phyloP scores from a whole-genome alignment of 1,140 invertebrate genomes.

The Drosophila orena region DNA sequence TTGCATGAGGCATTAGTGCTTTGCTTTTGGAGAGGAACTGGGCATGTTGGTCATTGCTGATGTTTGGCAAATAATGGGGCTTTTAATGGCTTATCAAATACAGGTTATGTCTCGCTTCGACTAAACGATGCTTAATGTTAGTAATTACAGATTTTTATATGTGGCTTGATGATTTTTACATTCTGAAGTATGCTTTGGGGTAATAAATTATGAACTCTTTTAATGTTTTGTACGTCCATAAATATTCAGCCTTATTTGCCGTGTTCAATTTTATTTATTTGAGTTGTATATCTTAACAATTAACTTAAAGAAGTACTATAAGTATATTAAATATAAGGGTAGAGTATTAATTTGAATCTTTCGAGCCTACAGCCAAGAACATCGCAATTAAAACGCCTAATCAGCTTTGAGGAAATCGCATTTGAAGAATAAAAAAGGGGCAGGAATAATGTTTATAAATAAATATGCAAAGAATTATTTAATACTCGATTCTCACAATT shows the following conservation, averaged over 20 bases:
- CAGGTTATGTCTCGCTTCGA: conserved; percentile 1
- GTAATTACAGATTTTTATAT: conserved; percentile 8
- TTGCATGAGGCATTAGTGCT: conserved; percentile 25
- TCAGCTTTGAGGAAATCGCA: conserved; percentile 71
- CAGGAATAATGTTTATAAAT: conserved; percentile 62
- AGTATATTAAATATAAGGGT: too few species aligned
- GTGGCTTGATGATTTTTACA: conserved; percentile 4
- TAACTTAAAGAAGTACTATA: too few species aligned
- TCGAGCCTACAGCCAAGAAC: conserved; percentile 26
- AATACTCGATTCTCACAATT: conserved; percentile 80
- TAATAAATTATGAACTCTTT: conserved; percentile 1
- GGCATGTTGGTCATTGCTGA: conserved; percentile 34
- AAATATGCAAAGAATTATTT: conserved; percentile 83
- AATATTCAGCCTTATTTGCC: too few species aligned
- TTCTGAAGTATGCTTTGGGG: neutral
- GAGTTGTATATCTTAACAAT: too few species aligned
- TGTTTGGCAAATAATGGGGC: conserved; percentile 26
- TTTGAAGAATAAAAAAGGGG: conserved; percentile 38
- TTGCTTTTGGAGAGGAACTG: conserved; percentile 13
- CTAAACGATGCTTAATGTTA: conserved; percentile 14
- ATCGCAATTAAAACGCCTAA: conserved; percentile 50
- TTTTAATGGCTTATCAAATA: conserved; percentile 29
- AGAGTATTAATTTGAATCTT: conserved; percentile 5
- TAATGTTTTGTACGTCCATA: neutral
- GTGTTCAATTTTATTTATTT: too few species aligned